phyloP scores from a whole-genome alignment of 2,113 vertebrate genomes.

The Andinoacara biseriatus region DNA sequence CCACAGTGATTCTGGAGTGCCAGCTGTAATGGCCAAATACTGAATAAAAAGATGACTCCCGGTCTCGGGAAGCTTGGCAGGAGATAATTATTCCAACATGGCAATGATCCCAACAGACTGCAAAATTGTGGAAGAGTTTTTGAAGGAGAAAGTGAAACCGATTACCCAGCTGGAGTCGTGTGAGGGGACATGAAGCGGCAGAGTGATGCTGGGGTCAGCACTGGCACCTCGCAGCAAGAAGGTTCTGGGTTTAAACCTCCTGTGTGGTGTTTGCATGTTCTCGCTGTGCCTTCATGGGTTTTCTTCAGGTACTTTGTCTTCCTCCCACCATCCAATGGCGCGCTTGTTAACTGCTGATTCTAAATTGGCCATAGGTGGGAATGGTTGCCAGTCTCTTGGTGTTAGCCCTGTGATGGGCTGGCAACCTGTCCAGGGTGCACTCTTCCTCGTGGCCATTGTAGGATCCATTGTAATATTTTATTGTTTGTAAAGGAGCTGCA shows the following conservation, averaged over 20 bases:
- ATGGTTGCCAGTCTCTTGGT: not conserved
- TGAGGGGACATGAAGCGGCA: not conserved
- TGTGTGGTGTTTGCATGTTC: not conserved
- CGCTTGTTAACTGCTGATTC: not conserved
- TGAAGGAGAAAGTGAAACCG: not conserved
- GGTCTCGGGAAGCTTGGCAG: not conserved
- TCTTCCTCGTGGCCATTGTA: not conserved
- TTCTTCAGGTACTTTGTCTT: not conserved
- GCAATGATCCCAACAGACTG: not conserved
- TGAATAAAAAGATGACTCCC: not conserved
- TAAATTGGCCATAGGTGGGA: not conserved
- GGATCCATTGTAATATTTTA: not conserved
- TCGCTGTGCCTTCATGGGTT: not conserved
- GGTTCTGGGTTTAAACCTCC: not conserved
- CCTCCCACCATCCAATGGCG: not conserved
- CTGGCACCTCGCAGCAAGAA: not conserved
- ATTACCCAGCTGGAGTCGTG: not conserved
- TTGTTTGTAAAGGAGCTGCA: not conserved
- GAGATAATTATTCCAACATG: not conserved
- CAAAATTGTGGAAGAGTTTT: not conserved
- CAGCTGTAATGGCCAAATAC: not conserved
- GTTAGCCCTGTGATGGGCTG: not conserved
- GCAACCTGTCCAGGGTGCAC: too few species aligned
- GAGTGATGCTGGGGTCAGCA: not conserved
- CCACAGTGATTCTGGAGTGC: not conserved